Evolutionary conservation across 2,113 vertebrate species (phyloP).

Genomic region (Elachura formosa): DNA sequence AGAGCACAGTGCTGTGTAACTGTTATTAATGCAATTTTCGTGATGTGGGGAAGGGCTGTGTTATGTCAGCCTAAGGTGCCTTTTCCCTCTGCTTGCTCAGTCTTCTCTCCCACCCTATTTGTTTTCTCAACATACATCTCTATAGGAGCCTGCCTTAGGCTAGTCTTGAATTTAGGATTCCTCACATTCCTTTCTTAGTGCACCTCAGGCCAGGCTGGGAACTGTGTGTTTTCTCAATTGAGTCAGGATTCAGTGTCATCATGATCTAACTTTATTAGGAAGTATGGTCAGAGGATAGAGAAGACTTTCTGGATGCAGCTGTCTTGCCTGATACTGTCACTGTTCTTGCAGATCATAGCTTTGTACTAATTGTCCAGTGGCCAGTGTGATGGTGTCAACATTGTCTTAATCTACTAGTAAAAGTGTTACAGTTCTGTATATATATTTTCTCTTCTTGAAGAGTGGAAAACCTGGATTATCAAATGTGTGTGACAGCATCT

Average conservation of each 20-base stretch:
- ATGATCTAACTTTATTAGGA: neutral
- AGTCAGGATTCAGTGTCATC: neutral
- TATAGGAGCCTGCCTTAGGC: neutral
- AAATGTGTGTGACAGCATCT: neutral
- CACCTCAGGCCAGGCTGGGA: neutral
- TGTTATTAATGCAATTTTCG: neutral
- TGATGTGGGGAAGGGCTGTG: accelerated
- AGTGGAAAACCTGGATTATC: neutral
- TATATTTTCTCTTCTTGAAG: neutral
- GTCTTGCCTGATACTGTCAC: neutral
- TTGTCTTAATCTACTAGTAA: neutral
- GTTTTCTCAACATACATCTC: accelerated
- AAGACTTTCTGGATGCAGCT: neutral
- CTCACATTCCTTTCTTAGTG: neutral
- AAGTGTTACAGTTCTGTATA: neutral
- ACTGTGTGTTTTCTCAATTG: neutral
- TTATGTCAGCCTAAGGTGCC: neutral
- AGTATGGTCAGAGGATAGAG: neutral
- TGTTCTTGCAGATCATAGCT: neutral
- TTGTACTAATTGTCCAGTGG: neutral
- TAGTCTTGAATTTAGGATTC: neutral
- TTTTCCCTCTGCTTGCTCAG: neutral
- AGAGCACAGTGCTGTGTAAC: neutral
- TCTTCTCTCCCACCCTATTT: neutral
- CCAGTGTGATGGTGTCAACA: neutral